Evolutionary conservation across 2,113 vertebrate species (phyloP).

Genomic region (Oxyura jamaicensis): DNA sequence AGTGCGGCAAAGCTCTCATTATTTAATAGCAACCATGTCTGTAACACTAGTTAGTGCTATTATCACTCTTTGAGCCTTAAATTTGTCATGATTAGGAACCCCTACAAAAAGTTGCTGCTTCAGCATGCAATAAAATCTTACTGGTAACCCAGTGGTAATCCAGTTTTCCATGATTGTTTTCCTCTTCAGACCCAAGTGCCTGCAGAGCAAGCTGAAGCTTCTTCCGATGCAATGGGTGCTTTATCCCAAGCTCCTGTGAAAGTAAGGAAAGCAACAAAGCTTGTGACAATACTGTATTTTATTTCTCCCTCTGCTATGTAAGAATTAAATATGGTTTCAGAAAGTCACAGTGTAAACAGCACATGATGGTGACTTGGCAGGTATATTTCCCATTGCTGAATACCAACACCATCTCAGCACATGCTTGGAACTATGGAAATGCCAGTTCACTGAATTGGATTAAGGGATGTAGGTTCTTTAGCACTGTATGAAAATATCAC

Average conservation of each 20-base stretch:
- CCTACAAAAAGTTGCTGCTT: background rate
- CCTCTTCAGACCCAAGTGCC: conserved; percentile 94
- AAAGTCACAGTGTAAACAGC: background rate
- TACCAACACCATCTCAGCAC: background rate
- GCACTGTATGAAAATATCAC: background rate
- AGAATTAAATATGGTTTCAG: background rate
- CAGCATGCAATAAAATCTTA: conserved; percentile 70
- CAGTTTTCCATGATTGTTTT: conserved; percentile 92
- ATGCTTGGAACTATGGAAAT: background rate
- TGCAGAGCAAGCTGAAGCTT: conserved; percentile 96
- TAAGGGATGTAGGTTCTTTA: background rate
- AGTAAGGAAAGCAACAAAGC: background rate
- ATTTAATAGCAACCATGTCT: background rate
- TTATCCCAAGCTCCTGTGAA: conserved; percentile 93
- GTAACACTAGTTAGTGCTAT: background rate
- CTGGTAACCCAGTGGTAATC: conserved; percentile 98
- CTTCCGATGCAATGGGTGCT: conserved; percentile 92
- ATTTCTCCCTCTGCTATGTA: background rate
- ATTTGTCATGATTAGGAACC: background rate
- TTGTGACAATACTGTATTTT: background rate
- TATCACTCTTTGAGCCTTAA: background rate
- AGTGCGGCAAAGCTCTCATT: background rate
- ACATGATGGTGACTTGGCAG: background rate
- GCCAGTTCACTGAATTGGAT: background rate
- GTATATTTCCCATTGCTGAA: background rate